A percentile compares a stretch with the other conserved stretches of the same genome.
Conservation (phyloP, 2,888 invertebrate species). For the Xanthorhoe designata region DNA sequence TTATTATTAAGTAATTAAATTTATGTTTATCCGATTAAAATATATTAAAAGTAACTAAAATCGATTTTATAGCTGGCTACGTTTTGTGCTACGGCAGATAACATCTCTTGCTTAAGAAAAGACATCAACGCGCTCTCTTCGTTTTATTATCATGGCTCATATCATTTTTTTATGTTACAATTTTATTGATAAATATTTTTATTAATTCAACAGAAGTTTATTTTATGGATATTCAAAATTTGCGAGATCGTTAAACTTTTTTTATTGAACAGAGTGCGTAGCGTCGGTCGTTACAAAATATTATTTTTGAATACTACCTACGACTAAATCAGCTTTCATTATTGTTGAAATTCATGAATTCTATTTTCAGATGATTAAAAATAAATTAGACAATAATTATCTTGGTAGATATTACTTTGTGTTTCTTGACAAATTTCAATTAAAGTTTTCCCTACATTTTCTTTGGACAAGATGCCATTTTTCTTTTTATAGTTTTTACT, state of each 20-base stretch:
- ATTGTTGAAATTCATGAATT: no score
- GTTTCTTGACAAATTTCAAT: no score
- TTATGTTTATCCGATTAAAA: not conserved
- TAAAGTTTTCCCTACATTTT: no score
- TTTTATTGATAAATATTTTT: not conserved
- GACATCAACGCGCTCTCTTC: slow-evolving; percentile 65
- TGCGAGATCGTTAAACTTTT: not conserved
- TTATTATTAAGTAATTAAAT: not conserved
- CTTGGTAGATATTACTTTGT: no score
- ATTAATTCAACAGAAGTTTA: not conserved
- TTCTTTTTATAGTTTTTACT: no score
- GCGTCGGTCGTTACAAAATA: no score
- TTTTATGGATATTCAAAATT: not conserved
- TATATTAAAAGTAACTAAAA: slow-evolving; percentile 5
- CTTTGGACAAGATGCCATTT: no score
- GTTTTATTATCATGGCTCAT: slow-evolving; percentile 28
- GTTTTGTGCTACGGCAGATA: slow-evolving; percentile 19
- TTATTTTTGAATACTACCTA: no score
- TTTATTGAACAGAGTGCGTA: not conserved
- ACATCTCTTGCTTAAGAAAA: slow-evolving; percentile 53
- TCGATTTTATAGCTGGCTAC: slow-evolving; percentile 9
- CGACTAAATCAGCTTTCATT: no score
- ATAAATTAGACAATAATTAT: no score
- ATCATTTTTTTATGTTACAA: slow-evolving; percentile 1
- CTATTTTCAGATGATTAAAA: no score